Conservation (phyloP, 2,797 vertebrate species). For the Poeciliopsis presidionis region DNA sequence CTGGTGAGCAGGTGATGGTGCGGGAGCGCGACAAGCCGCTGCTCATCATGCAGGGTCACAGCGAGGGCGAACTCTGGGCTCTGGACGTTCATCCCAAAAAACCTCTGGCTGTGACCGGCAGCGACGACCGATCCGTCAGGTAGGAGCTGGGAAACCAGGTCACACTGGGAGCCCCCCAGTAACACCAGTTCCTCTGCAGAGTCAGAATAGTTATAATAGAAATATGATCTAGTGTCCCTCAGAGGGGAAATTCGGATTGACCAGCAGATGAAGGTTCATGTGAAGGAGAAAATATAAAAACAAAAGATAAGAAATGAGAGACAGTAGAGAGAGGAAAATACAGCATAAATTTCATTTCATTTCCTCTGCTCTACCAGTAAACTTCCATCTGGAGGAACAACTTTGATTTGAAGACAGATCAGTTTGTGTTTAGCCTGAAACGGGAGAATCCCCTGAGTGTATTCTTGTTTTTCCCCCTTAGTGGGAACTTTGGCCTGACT, state of each 20-base stretch:
- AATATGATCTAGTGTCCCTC: not conserved
- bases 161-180: not conserved
- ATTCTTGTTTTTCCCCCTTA: too few relatives aligned
- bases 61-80: constrained; percentile 96
- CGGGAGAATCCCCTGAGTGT: not conserved
- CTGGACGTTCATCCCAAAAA: constrained; percentile 93
- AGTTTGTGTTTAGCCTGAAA: not conserved
- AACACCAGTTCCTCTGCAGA: not conserved
- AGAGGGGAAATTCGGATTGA: not conserved
- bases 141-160: constrained; percentile 75
- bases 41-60: constrained; percentile 95
- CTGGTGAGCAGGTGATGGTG: constrained; percentile 84
- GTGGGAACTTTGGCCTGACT: too few relatives aligned
- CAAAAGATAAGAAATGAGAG: not conserved
- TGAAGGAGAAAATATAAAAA: not conserved
- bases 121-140: constrained; percentile 94
- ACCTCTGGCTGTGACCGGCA: constrained; percentile 91
- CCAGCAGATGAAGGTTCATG: not conserved
- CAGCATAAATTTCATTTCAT: too few relatives aligned
- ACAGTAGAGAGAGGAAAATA: too few relatives aligned
- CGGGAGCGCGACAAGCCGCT: constrained; percentile 93
- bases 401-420: not conserved
- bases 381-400: too few relatives aligned
- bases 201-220: not conserved
- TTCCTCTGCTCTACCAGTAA: not conserved